A percentile compares a stretch with the other conserved stretches of the same genome.
phyloP scores from a whole-genome alignment of 2,113 vertebrate species.

The Calypte anna region DNA sequence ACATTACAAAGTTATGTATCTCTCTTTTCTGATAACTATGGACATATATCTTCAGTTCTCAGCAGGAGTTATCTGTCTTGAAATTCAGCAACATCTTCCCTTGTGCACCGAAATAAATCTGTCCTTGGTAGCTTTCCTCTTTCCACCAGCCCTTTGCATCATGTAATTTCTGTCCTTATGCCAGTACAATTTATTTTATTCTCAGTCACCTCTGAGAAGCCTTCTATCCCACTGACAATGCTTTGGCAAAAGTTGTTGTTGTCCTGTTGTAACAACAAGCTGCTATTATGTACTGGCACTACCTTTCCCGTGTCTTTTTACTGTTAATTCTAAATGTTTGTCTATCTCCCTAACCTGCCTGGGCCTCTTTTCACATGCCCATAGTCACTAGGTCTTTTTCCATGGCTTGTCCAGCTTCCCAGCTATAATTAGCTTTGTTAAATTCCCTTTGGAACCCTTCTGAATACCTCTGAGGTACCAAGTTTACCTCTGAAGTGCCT shows the following conservation, averaged over 20 bases:
- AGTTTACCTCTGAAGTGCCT: background rate
- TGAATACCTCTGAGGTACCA: background rate
- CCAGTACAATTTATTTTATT: background rate
- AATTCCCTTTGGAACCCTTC: background rate
- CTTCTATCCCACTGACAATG: background rate
- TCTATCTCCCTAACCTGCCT: background rate
- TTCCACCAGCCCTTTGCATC: background rate
- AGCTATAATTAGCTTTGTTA: background rate
- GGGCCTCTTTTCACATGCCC: background rate
- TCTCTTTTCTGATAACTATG: background rate
- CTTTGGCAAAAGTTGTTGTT: background rate
- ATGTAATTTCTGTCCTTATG: background rate
- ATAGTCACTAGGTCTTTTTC: background rate
- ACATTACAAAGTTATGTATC: background rate
- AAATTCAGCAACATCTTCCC: constrained; percentile 6
- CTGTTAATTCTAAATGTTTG: background rate
- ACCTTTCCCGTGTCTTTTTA: background rate
- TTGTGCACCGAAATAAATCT: background rate
- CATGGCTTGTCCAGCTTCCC: background rate
- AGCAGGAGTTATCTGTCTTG: background rate
- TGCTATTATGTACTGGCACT: background rate
- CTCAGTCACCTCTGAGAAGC: background rate
- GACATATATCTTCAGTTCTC: background rate
- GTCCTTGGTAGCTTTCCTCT: background rate
- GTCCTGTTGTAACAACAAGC: background rate